Evolutionary conservation across 2,888 invertebrate species (phyloP).

Genomic region (Archips xylosteana): DNA sequence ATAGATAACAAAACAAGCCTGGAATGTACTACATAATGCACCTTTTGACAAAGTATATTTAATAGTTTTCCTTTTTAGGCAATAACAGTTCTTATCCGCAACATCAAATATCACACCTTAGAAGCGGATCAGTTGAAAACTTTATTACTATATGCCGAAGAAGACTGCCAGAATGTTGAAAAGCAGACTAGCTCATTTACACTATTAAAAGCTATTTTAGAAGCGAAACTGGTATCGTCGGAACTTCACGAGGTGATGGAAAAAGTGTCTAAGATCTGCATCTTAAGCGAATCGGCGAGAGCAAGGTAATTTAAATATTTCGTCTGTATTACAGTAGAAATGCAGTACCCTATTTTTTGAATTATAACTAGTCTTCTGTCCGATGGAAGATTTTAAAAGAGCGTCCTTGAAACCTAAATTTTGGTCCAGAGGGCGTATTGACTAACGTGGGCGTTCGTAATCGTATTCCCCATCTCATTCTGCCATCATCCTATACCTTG

Average conservation of each 20-base stretch:
- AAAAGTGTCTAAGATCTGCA: conserved; percentile 91
- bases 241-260: conserved; percentile 93
- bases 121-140: conserved; percentile 91
- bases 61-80: conserved; percentile 80
- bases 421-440: no score
- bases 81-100: conserved; percentile 92
- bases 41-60: conserved; percentile 5
- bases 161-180: conserved; percentile 94
- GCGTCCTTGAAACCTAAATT: no score
- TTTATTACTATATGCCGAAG: conserved; percentile 94
- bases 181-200: conserved; percentile 95
- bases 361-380: no score
- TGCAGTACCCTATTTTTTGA: no score
- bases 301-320: conserved; percentile 63
- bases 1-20: neutral
- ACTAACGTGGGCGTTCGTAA: no score
- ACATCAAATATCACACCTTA: conserved; percentile 90
- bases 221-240: conserved; percentile 89
- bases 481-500: no score
- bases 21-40: neutral
- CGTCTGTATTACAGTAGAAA: no score
- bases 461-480: no score
- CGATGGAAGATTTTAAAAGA: no score
- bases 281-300: conserved; percentile 89
- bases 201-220: conserved; percentile 93